These are phyloP conservation scores for Olivierus martensii DNA, from an alignment of 1,140 invertebrate species.

Conservation along the genomic window DNA sequence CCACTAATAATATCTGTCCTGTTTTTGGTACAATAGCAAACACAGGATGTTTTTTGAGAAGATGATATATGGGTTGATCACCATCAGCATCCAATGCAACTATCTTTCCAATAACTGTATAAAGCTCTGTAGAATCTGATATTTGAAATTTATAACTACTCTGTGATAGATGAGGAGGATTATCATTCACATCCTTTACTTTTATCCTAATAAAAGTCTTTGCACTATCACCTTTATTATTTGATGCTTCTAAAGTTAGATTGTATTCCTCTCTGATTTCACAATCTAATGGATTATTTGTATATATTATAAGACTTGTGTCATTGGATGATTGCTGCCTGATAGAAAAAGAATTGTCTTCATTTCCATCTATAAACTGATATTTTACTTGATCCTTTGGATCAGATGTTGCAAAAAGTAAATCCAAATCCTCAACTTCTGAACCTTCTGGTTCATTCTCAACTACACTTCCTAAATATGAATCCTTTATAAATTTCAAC, in stretches of 20 bases:
- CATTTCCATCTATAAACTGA: slow-evolving; percentile 50
- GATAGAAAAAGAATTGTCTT: slow-evolving; percentile 18
- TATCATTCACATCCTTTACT: slow-evolving; percentile 78
- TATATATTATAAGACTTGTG: slow-evolving; percentile 44
- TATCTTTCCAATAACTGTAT: slow-evolving; percentile 63
- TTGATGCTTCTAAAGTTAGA: slow-evolving; percentile 56
- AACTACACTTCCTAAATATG: slow-evolving; percentile 45
- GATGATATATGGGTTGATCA: slow-evolving; percentile 66
- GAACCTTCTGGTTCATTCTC: slow-evolving; percentile 60
- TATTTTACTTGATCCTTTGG: slow-evolving; percentile 49
- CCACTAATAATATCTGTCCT: slow-evolving; percentile 66
- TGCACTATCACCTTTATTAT: slow-evolving; percentile 52
- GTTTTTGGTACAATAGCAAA: slow-evolving; percentile 82
- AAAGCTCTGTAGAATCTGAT: slow-evolving; percentile 43
- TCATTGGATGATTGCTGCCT: slow-evolving; percentile 40
- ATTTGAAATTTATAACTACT: slow-evolving; percentile 63
- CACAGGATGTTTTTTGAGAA: slow-evolving; percentile 57
- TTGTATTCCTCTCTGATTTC: slow-evolving; percentile 52
- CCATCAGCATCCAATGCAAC: slow-evolving; percentile 69
- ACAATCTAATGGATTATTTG: slow-evolving; percentile 52
- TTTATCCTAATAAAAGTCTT: slow-evolving; percentile 52
- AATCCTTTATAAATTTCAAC: slow-evolving; percentile 54
- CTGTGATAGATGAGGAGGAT: slow-evolving; percentile 64
- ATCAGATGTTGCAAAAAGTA: slow-evolving; percentile 36
- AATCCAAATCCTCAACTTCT: slow-evolving; percentile 44